A percentile compares a stretch with the other conserved stretches of the same genome.
Evolutionary conservation across 2,888 invertebrate species (phyloP).

Genomic region (Zootermopsis nevadensis): DNA sequence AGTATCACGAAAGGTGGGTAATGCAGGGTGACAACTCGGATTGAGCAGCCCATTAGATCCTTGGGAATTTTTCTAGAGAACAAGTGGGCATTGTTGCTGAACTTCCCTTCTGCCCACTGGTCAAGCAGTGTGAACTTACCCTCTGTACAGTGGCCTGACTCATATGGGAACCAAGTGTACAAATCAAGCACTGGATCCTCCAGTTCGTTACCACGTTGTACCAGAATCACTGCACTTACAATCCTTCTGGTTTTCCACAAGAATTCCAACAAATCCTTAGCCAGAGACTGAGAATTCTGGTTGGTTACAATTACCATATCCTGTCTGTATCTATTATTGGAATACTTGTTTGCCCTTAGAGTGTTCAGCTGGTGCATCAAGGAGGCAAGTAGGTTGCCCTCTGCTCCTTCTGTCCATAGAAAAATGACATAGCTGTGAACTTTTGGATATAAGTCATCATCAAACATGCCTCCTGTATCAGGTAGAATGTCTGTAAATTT

Average conservation of each 20-base stretch:
- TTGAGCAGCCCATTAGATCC: background rate
- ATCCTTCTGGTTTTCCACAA: background rate
- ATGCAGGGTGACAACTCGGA: background rate
- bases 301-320: background rate
- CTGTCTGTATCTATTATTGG: background rate
- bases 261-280: background rate
- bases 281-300: background rate
- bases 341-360: background rate
- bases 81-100: background rate
- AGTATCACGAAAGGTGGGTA: background rate
- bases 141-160: background rate
- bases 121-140: background rate
- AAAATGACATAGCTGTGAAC: background rate
- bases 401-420: background rate
- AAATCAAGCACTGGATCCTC: background rate
- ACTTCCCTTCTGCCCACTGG: background rate
- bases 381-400: background rate
- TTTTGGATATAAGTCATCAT: background rate
- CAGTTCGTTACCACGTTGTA: background rate
- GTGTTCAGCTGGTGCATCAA: background rate
- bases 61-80: background rate
- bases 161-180: background rate
- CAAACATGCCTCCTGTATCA: background rate
- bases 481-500: background rate
- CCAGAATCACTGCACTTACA: background rate